phyloP scores from a whole-genome alignment of 2,113 vertebrate genomes.

The Melierax canorus region DNA sequence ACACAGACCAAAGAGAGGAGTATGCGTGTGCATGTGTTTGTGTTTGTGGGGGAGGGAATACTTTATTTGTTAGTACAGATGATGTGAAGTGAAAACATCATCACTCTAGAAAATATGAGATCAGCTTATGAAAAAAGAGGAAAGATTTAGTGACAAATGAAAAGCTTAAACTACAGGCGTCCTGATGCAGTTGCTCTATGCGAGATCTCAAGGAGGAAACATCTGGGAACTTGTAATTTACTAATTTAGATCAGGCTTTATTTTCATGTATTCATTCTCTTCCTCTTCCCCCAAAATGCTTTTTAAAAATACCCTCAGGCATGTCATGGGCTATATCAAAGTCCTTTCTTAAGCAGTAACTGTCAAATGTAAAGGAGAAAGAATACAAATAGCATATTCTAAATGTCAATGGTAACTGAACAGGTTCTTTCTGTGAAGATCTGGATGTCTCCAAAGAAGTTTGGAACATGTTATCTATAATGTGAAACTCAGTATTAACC shows the following conservation, averaged over 20 bases:
- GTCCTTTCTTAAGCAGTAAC: neutral
- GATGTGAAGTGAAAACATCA: neutral
- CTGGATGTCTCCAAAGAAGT: neutral
- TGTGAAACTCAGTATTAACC: neutral
- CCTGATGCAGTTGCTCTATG: neutral
- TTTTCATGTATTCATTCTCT: neutral
- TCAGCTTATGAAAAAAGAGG: neutral
- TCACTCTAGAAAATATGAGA: neutral
- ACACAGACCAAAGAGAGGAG: neutral
- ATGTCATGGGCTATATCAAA: neutral
- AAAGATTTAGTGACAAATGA: neutral
- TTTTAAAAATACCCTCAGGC: neutral
- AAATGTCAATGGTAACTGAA: neutral
- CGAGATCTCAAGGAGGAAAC: neutral
- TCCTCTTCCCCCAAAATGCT: neutral
- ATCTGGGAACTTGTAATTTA: neutral
- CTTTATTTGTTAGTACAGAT: neutral
- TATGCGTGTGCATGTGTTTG: neutral
- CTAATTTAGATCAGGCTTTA: conserved; percentile 30
- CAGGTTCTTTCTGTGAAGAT: neutral
- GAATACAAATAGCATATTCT: neutral
- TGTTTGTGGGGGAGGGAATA: neutral
- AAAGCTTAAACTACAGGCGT: neutral
- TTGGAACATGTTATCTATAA: neutral
- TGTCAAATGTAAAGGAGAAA: neutral